Evolutionary conservation across 2,888 invertebrate genomes (phyloP).

Genomic region (Amorpha juglandis): DNA sequence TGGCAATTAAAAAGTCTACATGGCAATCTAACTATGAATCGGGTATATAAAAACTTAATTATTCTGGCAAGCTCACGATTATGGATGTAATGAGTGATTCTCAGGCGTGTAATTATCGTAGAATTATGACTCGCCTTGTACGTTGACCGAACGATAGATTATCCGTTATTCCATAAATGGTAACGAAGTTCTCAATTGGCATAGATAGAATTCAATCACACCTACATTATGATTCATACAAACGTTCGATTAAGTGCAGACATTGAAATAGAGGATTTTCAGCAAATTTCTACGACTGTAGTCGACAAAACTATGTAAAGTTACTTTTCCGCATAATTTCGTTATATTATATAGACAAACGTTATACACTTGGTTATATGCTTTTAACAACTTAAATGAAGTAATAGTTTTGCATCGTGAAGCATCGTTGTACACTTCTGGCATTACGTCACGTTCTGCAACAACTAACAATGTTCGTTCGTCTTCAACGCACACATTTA

Average conservation of each 20-base stretch:
- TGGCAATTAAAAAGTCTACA: too few relatives aligned
- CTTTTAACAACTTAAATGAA: background rate
- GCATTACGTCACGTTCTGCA: conserved; percentile 1
- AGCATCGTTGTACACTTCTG: conserved; percentile 27
- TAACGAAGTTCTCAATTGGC: background rate
- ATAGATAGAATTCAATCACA: background rate
- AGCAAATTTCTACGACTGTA: background rate
- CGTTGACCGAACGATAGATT: background rate
- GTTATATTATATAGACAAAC: background rate
- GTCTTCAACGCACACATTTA: conserved; percentile 9
- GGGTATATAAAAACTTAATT: too few relatives aligned
- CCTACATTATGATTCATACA: background rate
- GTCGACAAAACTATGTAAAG: background rate
- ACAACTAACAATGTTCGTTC: background rate
- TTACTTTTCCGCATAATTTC: background rate
- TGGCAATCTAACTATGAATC: too few relatives aligned
- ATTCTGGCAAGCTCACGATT: background rate
- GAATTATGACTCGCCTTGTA: background rate
- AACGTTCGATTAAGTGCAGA: background rate
- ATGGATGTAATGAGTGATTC: conserved; percentile 3
- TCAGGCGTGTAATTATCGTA: background rate
- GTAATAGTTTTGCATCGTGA: conserved; percentile 18
- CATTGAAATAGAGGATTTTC: too few relatives aligned
- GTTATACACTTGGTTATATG: background rate
- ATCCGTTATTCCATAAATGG: background rate